phyloP scores from a whole-genome alignment of 2,797 vertebrate genomes.

The Rhabdophis nuchalis region DNA sequence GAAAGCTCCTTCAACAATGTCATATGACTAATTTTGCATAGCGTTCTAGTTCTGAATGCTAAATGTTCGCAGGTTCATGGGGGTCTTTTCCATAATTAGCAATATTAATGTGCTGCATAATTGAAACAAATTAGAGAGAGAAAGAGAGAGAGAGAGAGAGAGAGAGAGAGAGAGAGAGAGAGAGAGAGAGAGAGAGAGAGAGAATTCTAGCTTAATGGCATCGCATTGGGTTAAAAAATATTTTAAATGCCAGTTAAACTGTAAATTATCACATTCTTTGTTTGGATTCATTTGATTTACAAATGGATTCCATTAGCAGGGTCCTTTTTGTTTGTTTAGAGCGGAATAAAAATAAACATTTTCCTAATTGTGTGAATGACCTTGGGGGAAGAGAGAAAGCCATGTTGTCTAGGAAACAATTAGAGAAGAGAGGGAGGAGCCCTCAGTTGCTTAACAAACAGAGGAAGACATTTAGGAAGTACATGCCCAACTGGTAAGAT shows the following conservation, averaged over 20 bases:
- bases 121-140: background rate
- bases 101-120: slow-evolving; percentile 12
- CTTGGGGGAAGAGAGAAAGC: background rate
- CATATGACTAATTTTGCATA: background rate
- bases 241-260: slow-evolving; percentile 1
- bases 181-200: background rate
- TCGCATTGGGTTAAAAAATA: background rate
- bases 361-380: background rate
- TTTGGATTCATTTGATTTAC: slow-evolving; percentile 8
- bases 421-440: background rate
- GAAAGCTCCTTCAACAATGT: background rate
- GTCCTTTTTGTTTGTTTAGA: background rate
- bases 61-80: background rate
- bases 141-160: too few species aligned
- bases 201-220: background rate
- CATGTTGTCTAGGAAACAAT: background rate
- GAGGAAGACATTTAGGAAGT: background rate
- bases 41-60: background rate
- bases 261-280: background rate
- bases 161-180: too few species aligned
- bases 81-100: background rate
- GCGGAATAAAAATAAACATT: background rate
- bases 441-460: background rate
- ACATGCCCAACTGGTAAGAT: background rate
- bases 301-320: slow-evolving; percentile 5